Base-by-base conservation (phyloP, 2,797 vertebrate species). In the Perodicticus potto region DNA sequence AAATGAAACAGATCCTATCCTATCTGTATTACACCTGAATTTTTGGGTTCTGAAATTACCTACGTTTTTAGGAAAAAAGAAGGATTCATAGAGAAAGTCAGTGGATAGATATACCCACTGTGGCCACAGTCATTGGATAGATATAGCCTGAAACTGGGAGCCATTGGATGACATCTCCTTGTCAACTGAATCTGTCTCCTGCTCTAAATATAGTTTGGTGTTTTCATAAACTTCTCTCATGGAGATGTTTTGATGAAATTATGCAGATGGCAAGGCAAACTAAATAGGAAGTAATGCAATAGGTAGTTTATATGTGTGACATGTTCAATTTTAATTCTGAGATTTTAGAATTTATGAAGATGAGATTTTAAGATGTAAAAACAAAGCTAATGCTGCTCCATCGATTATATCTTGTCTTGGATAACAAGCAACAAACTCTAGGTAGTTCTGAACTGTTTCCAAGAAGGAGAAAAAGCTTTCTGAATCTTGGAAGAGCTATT, bases 41-140 rank as follows among this genome's bases (percentile, higher is more conserved):
- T 96, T 96, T 96, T 23, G 53, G 57, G 32, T 87, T 81, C 84
- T 90, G 57, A 92, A 27, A 45, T 92, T 84, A 53, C 3, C 49
- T 84, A 27, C 59, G 45, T 91, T 78, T 74, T 7, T 40, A 78
- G 37, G 76, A 12, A 72, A 53, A 77, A 53, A 82, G 82, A 73
- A 77, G 86, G 37, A 86, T 25, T 77, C 83, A 10, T 9, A 76
- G 37, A 67, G 70, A 37, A 76, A 87, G 22, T 34, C 49, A 53
- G 49, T 53, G 49, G 49, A 16, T 53, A 53, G 49, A 16, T 16
- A 53, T 53, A 53, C 49, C 49, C 49, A 53, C 5, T 53, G 3
- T 86, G 57, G 23, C 34, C 43, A 7, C 9, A 32, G 65, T 53
- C 19, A 22, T 17, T 67, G 49, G 45, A 49, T 2, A 27, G 32